Evolutionary conservation across 1,140 invertebrate genomes (phyloP), one percentile per base, ranked within the genome.

Genomic region (Odontomachus brunneus): DNA sequence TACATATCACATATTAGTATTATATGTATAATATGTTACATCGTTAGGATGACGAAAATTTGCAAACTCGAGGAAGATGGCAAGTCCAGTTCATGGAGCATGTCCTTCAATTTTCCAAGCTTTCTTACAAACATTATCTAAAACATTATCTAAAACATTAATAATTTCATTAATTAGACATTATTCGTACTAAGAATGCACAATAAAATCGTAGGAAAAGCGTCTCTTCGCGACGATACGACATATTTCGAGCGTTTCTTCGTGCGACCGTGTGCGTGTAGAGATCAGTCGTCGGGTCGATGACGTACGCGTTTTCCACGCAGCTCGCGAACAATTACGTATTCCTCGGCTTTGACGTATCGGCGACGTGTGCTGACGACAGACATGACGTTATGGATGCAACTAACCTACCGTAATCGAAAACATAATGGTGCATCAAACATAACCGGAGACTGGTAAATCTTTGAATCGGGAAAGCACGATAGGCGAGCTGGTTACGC

Each of bases 391-490:
- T 88, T 76, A 86, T 60, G 74, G 89, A 94, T 93, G 93, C 92
- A 94, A 93, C 92, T 93, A 93, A 93, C 92, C 92, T 93, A 93
- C 92, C 91, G 90, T 92, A 93, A 94, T 93, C 90, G 89, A 89
- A 90, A 88, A 90, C 85, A 93, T 88, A 90, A 93, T 93, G 91
- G 93, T 93, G 93, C 93, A 94, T 94, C 93, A 90, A 92, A 93
- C 93, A 93, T 94, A 94, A 94, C 92, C 92, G 92, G 90, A 93
- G 93, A 89, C 90, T 90, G 91, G 92, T 94, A 94, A 94, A 94
- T 94, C 93, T 91, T 92, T 90, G 74, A 85, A 89, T 65, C 48
- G 90, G 93, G 93, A 88, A 26, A 81, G 19, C 91, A 94, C 90
- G 89, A 88, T 62, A 62, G 22, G 26, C 48, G 51, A 55, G 87